phyloP scores from a whole-genome alignment of 2,888 invertebrate genomes.

The Mayetiola destructor region DNA sequence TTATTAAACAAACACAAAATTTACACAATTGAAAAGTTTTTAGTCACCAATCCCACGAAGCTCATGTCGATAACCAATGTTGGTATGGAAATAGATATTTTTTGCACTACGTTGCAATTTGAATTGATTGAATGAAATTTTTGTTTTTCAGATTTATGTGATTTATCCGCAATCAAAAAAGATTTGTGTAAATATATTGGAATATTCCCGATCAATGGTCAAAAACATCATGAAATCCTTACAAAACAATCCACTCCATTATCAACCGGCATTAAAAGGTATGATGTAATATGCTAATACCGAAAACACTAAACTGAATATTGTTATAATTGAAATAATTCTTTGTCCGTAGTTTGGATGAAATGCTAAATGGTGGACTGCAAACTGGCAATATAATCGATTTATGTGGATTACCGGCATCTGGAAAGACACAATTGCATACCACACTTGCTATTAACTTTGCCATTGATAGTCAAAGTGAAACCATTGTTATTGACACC shows the following conservation, averaged over 20 bases:
- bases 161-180: neutral
- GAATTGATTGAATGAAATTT: neutral
- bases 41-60: no score
- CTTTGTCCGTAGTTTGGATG: constrained; percentile 43
- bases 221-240: neutral
- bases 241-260: neutral
- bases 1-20: no score
- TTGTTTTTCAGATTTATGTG: neutral
- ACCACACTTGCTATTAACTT: constrained; percentile 45
- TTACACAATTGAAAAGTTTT: no score
- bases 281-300: no score
- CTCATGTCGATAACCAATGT: no score
- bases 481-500: constrained; percentile 41
- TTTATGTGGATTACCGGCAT: constrained; percentile 53
- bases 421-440: constrained; percentile 64
- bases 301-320: no score
- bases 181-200: neutral
- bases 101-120: no score
- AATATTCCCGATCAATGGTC: neutral
- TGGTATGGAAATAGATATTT: no score
- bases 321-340: neutral
- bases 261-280: neutral
- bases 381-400: constrained; percentile 55
- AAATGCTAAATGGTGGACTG: constrained; percentile 51
- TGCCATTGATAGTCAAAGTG: constrained; percentile 38